Conservation (phyloP, 2,888 invertebrate genomes). For the Spisula solida region DNA sequence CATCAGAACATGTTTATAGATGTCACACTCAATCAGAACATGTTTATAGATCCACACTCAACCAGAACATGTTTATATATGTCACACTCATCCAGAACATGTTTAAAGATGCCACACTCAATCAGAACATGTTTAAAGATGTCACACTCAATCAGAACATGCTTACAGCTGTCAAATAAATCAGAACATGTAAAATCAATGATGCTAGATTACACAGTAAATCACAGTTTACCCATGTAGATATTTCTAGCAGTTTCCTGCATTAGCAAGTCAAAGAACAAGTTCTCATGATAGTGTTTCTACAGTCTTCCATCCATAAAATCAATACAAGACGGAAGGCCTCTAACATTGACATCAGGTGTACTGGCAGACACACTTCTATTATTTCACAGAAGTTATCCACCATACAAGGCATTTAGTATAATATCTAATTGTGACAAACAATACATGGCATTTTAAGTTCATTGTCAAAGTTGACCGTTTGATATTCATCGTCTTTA, state of each 20-base stretch:
- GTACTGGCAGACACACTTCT: conserved; percentile 23
- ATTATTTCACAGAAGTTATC: conserved; percentile 39
- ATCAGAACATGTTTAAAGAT: no score
- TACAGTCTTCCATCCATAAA: conserved; percentile 25
- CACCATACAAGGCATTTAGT: not conserved
- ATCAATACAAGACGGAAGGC: conserved; percentile 36
- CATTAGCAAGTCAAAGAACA: conserved; percentile 1
- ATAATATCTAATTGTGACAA: conserved; percentile 1
- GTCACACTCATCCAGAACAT: no score
- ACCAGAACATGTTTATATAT: no score
- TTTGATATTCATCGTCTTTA: not conserved
- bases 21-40: no score
- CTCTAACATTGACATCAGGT: conserved; percentile 34
- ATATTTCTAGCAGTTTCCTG: not conserved
- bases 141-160: no score
- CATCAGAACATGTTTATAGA: no score
- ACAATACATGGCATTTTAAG: not conserved
- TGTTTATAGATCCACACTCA: no score
- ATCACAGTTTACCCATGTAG: not conserved
- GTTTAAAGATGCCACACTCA: no score
- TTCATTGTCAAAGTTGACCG: not conserved
- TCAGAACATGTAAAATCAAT: no score
- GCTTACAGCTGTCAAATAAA: no score
- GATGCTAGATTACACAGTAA: not conserved
- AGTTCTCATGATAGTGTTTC: conserved; percentile 20